Conservation (phyloP, 2,113 vertebrate genomes). For the Cercocebus atys region DNA sequence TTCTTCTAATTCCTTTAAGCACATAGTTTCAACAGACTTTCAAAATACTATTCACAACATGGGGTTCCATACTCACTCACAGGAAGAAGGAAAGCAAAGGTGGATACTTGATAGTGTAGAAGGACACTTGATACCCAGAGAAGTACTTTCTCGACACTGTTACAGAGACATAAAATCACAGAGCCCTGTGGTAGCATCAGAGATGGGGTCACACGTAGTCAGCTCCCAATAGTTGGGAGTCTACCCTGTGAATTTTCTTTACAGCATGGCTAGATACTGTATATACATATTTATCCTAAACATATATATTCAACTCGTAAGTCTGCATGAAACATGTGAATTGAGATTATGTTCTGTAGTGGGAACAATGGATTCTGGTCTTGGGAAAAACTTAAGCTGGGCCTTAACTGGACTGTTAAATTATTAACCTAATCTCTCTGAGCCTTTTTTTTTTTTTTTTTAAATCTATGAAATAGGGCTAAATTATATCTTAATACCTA, state of each 20-base stretch:
- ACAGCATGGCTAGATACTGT: background rate
- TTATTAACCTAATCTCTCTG: background rate
- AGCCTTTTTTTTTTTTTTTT: background rate
- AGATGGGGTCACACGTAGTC: background rate
- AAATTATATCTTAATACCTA: background rate
- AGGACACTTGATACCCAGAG: background rate
- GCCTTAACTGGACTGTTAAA: conserved; percentile 2
- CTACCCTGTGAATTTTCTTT: background rate
- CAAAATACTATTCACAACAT: background rate
- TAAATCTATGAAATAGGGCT: background rate
- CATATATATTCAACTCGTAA: background rate
- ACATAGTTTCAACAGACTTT: background rate
- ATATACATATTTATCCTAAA: background rate
- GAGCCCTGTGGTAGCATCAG: background rate
- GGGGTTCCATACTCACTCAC: background rate
- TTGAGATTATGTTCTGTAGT: background rate
- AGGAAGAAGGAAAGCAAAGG: background rate
- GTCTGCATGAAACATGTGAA: background rate
- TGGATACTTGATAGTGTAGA: too few species aligned
- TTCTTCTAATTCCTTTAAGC: background rate
- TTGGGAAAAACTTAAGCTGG: background rate
- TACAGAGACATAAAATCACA: background rate
- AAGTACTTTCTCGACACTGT: background rate
- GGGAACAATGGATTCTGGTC: background rate
- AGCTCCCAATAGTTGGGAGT: background rate